These are phyloP conservation scores for Chromobotia macracanthus DNA, from an alignment of 2,797 vertebrate genomes.

Conservation along the genomic window DNA sequence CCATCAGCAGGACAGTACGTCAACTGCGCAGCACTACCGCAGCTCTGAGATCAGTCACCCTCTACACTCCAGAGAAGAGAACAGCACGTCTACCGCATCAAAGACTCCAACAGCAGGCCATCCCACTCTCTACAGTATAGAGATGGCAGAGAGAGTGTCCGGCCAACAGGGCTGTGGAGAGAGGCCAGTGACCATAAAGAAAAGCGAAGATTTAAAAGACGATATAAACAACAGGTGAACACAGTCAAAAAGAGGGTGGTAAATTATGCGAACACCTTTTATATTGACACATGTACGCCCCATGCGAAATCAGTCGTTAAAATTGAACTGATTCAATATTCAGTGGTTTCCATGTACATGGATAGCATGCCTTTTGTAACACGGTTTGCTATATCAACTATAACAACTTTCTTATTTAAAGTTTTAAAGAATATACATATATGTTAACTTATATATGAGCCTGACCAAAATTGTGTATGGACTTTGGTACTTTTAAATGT, in stretches of 20 bases:
- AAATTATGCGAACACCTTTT: slow-evolving; percentile 63
- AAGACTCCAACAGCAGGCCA: slow-evolving; percentile 74
- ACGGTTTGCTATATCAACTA: slow-evolving; percentile 82
- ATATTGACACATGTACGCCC: slow-evolving; percentile 53
- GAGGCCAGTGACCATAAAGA: slow-evolving; percentile 78
- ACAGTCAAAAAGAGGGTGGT: slow-evolving; percentile 49
- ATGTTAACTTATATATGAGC: slow-evolving; percentile 78
- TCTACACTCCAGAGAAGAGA: slow-evolving; percentile 79
- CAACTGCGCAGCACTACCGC: slow-evolving; percentile 88
- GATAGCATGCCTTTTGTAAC: slow-evolving; percentile 83
- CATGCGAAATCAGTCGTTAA: slow-evolving; percentile 51
- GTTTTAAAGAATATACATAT: slow-evolving; percentile 69
- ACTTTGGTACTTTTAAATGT: slow-evolving; percentile 90
- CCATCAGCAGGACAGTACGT: slow-evolving; percentile 77
- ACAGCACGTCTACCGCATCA: slow-evolving; percentile 76
- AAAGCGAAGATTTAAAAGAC: slow-evolving; percentile 66
- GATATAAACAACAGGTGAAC: slow-evolving; percentile 51
- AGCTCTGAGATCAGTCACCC: slow-evolving; percentile 82
- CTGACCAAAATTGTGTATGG: slow-evolving; percentile 90
- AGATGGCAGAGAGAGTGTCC: slow-evolving; percentile 69
- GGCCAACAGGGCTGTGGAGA: slow-evolving; percentile 69
- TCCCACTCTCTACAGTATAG: slow-evolving; percentile 78
- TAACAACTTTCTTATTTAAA: slow-evolving; percentile 86
- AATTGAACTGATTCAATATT: slow-evolving; percentile 51
- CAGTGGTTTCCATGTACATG: slow-evolving; percentile 61